Evolutionary conservation across 2,888 invertebrate species (phyloP).

Genomic region (Erebia aethiops): DNA sequence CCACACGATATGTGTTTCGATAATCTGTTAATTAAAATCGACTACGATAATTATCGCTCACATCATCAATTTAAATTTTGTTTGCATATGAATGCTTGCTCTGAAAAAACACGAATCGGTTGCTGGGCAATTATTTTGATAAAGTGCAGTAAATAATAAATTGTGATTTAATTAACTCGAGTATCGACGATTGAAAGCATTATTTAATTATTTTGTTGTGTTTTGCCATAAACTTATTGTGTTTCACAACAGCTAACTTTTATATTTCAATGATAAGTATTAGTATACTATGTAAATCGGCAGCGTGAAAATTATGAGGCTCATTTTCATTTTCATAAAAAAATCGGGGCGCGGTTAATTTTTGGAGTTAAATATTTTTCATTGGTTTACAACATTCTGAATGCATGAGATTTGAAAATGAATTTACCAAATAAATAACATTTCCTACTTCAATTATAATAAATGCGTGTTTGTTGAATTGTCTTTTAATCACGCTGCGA

Average conservation of each 20-base stretch:
- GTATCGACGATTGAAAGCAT: neutral
- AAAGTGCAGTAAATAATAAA: conserved; percentile 20
- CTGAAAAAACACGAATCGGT: conserved; percentile 42
- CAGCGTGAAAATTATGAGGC: no score
- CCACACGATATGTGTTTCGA: conserved; percentile 36
- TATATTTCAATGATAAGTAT: neutral
- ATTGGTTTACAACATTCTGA: no score
- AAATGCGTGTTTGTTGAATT: no score
- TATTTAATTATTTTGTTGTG: conserved; percentile 3
- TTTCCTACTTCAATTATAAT: no score
- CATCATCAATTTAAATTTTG: conserved; percentile 57
- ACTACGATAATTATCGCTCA: conserved; percentile 47
- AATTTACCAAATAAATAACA: no score
- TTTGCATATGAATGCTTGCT: conserved; percentile 44
- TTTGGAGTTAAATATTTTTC: no score
- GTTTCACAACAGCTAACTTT: neutral
- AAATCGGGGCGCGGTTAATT: no score
- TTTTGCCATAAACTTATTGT: neutral
- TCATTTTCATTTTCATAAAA: no score
- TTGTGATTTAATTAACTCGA: conserved; percentile 11
- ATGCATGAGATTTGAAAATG: no score
- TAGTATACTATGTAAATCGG: no score
- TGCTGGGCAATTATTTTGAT: conserved; percentile 37
- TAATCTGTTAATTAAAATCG: conserved; percentile 54
- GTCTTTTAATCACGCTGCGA: no score